These are phyloP conservation scores for Pangasianodon gigas DNA, from an alignment of 2,113 vertebrate species.

Conservation along the genomic window DNA sequence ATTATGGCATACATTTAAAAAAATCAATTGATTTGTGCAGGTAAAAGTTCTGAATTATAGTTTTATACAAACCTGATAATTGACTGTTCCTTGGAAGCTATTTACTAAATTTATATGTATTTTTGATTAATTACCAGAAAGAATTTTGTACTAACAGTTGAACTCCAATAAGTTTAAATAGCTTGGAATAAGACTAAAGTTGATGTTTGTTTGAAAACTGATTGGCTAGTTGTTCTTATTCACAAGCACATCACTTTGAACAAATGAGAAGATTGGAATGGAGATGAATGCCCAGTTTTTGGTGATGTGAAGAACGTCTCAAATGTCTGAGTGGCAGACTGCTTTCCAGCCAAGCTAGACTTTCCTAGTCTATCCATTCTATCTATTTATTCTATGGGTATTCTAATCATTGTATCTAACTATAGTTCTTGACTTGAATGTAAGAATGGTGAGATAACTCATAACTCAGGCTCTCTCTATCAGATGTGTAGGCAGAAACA, in stretches of 20 bases:
- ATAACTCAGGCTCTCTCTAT: neutral
- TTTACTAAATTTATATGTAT: neutral
- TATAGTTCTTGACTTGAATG: neutral
- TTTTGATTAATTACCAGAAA: neutral
- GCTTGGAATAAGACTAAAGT: neutral
- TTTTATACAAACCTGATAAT: neutral
- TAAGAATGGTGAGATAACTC: neutral
- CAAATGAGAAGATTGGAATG: neutral
- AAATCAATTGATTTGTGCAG: neutral
- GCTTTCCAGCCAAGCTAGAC: neutral
- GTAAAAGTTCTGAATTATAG: neutral
- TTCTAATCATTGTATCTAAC: neutral
- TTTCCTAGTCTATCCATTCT: neutral
- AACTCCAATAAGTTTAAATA: neutral
- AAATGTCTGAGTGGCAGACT: neutral
- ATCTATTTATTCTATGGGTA: neutral
- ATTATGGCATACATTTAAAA: neutral
- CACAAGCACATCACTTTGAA: neutral
- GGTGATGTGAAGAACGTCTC: neutral
- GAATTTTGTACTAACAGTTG: neutral
- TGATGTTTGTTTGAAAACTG: neutral
- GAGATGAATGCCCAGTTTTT: neutral
- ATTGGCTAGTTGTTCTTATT: neutral
- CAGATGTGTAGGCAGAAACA: slow-evolving; percentile 83
- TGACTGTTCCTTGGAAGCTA: neutral